These are phyloP conservation scores for Caprella mutica DNA, from an alignment of 2,888 invertebrate genomes.

Conservation along the genomic window DNA sequence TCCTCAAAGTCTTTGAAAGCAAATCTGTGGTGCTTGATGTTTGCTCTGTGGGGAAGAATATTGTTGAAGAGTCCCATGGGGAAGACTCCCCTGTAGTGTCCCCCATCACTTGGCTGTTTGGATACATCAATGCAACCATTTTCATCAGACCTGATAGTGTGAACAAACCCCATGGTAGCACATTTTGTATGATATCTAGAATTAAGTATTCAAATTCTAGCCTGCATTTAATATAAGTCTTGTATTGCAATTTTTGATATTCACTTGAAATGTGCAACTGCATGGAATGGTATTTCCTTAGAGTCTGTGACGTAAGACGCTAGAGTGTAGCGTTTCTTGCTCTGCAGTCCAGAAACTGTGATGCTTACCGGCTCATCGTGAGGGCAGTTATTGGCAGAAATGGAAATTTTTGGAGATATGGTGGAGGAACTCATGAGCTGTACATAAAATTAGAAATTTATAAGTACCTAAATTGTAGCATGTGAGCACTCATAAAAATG, in stretches of 20 bases:
- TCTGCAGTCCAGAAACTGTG: not conserved
- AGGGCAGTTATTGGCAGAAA: too few species aligned
- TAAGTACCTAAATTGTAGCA: too few species aligned
- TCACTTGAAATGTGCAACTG: not conserved
- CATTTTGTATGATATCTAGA: not conserved
- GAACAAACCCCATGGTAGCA: not conserved
- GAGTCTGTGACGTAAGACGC: not conserved
- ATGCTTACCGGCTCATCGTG: not conserved
- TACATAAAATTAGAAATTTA: too few species aligned
- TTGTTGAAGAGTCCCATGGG: constrained; percentile 27
- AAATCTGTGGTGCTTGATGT: constrained; percentile 20
- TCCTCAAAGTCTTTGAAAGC: constrained; percentile 19
- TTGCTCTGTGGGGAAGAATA: constrained; percentile 13
- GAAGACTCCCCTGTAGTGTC: constrained; percentile 21
- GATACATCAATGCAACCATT: constrained; percentile 6
- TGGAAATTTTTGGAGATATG: too few species aligned
- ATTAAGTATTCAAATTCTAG: not conserved
- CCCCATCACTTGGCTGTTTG: constrained; percentile 13
- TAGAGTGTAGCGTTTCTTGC: not conserved
- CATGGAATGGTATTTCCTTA: not conserved
- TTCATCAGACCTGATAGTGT: constrained; percentile 4
- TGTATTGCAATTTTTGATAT: not conserved
- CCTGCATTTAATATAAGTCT: not conserved
- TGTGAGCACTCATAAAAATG: too few species aligned
- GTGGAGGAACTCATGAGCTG: too few species aligned